Base-by-base conservation (phyloP, 2,113 vertebrate genomes). In the Nematolebias whitei region DNA sequence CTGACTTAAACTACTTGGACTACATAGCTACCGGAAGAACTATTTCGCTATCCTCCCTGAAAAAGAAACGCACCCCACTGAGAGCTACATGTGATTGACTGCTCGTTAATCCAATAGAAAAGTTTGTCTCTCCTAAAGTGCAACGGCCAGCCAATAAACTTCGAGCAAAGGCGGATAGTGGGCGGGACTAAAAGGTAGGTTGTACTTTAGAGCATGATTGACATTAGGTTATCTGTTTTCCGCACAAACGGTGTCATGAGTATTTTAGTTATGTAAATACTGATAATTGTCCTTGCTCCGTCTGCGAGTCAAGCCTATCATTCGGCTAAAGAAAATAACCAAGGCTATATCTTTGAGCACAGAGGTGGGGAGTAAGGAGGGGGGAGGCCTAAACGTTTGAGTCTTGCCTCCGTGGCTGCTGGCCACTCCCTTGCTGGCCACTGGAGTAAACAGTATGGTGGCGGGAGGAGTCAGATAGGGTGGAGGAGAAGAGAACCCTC, bases 381-480 rank as follows among this genome's bases (percentile, higher is more conserved):
- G 78, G 55, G 60, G 53, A 41, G 32, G 5, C 32, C 26, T 71
- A 51, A 59, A 11, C 20, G 32, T 44, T 82, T 80, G 69, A 86
- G 86, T 86, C 74, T 88, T 85, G 89, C 89, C 89, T 87, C 86
- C 83, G 86, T 89, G 86, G 85, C 85, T 59, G 2, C 56, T 87
- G 84, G 86, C 88, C 89, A 90, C 89, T 89, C 89, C 89, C 84
- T 85, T 58, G 65, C 78, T 72, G 70, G 71, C 75, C 53, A 72
- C 78, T 87, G 82, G 80, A 78, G 80, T 66, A 83, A 70, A 78
- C 20, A 26, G 51, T 22, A 5, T 62, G 64, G 79, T 87, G 84
- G 85, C 81, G 85, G 84, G 83, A 81, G 86, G 74, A 80, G 76
- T 47, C 23, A 38, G 56, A 1, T 26, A n/a, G 77, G 73, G 68